Conservation (phyloP, 92 coral and sea anemone species). For the Micromussa lordhowensis region DNA sequence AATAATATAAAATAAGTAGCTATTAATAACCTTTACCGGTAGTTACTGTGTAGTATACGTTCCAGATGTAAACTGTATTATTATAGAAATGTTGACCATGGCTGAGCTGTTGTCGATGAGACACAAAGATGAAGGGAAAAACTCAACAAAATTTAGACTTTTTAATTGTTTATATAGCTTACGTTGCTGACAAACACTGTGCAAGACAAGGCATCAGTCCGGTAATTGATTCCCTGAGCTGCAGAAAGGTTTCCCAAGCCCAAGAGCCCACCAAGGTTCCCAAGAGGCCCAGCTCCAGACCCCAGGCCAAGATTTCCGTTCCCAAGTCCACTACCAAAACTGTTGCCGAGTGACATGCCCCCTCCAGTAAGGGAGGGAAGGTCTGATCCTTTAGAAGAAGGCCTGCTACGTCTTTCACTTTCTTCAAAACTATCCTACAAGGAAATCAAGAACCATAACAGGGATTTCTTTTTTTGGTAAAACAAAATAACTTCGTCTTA, state of each 20-base stretch:
- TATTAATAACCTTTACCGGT: too few relatives aligned
- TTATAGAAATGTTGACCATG: too few relatives aligned
- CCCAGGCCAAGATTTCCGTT: constrained; percentile 28
- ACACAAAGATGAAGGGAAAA: too few relatives aligned
- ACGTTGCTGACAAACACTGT: constrained; percentile 98
- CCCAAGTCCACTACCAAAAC: constrained; percentile 27
- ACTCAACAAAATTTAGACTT: too few relatives aligned
- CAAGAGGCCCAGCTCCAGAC: constrained; percentile 22
- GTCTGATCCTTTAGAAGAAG: constrained; percentile 52
- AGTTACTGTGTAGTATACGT: too few relatives aligned
- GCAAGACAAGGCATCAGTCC: constrained; percentile 77
- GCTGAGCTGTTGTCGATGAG: too few relatives aligned
- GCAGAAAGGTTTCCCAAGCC: constrained; percentile 67
- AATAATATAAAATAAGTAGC: too few relatives aligned
- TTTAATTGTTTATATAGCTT: constrained; percentile 27
- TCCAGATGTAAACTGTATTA: too few relatives aligned
- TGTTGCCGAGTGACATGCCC: background rate
- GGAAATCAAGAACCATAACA: background rate
- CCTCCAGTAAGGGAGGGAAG: constrained; percentile 3
- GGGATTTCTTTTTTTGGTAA: background rate
- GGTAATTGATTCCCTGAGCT: constrained; percentile 67
- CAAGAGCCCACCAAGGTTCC: constrained; percentile 62
- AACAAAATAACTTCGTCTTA: too few relatives aligned
- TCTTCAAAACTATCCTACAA: constrained; percentile 83
- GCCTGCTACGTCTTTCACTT: constrained; percentile 65